A percentile compares a stretch with the other conserved stretches of the same genome.
Evolutionary conservation across 2,113 vertebrate genomes (phyloP).

Genomic region (Phocoena sinus): DNA sequence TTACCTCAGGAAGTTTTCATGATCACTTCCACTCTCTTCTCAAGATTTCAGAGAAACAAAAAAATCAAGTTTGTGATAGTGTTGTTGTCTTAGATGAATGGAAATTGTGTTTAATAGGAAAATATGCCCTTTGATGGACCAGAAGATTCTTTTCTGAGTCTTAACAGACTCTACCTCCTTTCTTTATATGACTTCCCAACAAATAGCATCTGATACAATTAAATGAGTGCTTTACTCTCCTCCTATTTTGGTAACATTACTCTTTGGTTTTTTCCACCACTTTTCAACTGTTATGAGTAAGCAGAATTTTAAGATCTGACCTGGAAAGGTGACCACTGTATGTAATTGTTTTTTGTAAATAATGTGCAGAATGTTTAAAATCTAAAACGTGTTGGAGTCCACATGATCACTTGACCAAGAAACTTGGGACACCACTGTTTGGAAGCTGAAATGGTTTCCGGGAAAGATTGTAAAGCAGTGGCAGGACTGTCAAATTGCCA

Average conservation of each 20-base stretch:
- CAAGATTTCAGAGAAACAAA: background rate
- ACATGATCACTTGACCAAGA: background rate
- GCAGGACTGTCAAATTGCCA: rapidly evolving
- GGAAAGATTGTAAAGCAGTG: background rate
- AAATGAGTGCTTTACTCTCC: background rate
- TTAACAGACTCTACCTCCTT: background rate
- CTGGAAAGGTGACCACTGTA: background rate
- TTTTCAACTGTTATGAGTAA: background rate
- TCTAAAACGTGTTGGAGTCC: background rate
- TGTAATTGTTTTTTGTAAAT: background rate
- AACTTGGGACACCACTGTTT: background rate
- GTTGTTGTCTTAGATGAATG: background rate
- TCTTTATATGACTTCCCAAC: background rate
- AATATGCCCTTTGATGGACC: background rate
- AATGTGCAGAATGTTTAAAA: background rate
- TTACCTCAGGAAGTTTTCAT: background rate
- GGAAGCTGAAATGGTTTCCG: background rate
- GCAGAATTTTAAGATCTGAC: background rate
- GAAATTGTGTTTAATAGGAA: background rate
- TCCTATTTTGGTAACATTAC: background rate
- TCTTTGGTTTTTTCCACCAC: background rate
- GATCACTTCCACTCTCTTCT: background rate
- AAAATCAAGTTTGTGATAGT: background rate
- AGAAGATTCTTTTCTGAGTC: background rate
- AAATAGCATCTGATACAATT: background rate